Evolutionary conservation across 2,888 invertebrate genomes (phyloP), one percentile per base, ranked within the genome.

Genomic region (Blastobasis lacticolella): DNA sequence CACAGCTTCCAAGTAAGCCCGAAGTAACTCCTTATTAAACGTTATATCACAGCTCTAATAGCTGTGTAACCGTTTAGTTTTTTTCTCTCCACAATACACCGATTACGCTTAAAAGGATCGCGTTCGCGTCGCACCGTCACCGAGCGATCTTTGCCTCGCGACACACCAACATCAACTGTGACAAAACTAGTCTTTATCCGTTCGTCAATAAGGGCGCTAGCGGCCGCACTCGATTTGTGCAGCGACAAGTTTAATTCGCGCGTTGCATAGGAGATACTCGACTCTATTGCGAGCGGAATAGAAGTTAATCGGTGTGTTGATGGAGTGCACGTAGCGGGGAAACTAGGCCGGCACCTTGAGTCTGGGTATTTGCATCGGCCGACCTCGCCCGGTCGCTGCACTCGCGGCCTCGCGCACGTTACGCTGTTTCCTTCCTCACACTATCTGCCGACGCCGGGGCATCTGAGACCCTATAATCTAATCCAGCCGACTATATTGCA

Each of bases 271-370:
- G 47, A 53, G 55, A 73, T 53, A 63, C 49, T 68, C 52, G 61
- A 56, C 64, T 63, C 51, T 74, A 63, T 54, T 54, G 36, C 8
- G 44, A 38, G 51, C 23, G 62, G 41, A 56, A 57, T 74, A 69
- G 64, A 64, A 65, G 61, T 62, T 56, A 7, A 36, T 38, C 5
- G 42, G 49, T 37, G 37, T 38, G 23, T 37, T 10, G 37, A 10
- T 37, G 9, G 50, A 36, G 50, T 52, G 51, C 36, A 46, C 40
- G 37, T 23, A 45, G 41, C 37, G 36, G 49, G 6, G 51, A 51
- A 86, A 77, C 74, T 87, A 80, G 86, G 87, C 75, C 86, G 69
- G 67, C 67, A 71, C 87, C 86, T 87, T 86, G 87, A 82, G 81
- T 69, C 69, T 65, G 63, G 23, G 74, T 76, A 85, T 87, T 87